These are phyloP conservation scores for Bombus difficillimus DNA, from an alignment of 1,140 invertebrate species.

Conservation along the genomic window DNA sequence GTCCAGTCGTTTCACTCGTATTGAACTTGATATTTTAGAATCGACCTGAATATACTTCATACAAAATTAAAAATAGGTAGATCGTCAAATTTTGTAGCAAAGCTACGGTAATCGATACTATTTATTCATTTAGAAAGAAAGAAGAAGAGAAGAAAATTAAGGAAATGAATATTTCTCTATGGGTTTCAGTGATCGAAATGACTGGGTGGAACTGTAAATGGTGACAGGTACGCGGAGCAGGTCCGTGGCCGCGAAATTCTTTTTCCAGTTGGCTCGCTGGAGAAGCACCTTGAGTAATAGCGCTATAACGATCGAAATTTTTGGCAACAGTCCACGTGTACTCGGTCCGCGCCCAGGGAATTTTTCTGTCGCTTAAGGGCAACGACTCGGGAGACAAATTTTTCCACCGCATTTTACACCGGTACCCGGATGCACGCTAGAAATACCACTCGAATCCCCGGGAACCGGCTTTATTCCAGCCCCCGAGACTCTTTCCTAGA, in stretches of 20 bases:
- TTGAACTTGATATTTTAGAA: no score
- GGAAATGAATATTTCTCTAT: background rate
- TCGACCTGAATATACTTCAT: no score
- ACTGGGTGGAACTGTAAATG: constrained; percentile 13
- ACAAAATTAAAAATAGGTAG: no score
- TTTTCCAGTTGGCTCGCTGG: background rate
- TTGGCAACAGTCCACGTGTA: constrained; percentile 53
- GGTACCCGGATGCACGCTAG: no score
- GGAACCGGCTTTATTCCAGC: background rate
- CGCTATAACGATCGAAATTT: constrained; percentile 46
- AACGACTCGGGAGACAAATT: constrained; percentile 51
- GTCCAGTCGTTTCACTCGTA: background rate
- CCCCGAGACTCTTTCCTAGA: background rate
- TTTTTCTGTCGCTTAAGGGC: constrained; percentile 53
- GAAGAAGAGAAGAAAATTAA: background rate
- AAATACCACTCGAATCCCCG: background rate
- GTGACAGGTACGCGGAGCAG: constrained; percentile 13
- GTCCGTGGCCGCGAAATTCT: background rate
- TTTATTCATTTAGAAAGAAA: background rate
- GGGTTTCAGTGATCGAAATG: background rate
- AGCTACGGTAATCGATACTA: no score
- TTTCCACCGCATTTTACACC: constrained; percentile 4
- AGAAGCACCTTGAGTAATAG: constrained; percentile 39
- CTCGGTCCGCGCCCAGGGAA: constrained; percentile 19
- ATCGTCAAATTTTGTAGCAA: no score